phyloP scores from a whole-genome alignment of 2,888 invertebrate genomes.

The Copidosoma aretas region DNA sequence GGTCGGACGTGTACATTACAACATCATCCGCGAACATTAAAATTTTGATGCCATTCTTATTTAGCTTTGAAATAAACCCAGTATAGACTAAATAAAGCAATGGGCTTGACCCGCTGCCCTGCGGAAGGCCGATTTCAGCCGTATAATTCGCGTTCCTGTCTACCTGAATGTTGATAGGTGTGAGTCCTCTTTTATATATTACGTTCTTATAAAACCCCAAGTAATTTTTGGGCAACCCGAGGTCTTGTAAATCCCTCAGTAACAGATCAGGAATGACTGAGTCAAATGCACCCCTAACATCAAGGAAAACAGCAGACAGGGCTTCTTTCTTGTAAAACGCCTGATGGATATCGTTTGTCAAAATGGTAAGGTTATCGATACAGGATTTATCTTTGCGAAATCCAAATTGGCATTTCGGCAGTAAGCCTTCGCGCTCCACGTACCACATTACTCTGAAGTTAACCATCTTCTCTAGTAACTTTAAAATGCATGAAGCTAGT shows the following conservation, averaged over 20 bases:
- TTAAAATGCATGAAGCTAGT: no score
- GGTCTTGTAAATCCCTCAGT: not conserved
- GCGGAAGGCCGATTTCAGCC: not conserved
- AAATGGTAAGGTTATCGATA: not conserved
- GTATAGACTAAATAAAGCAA: not conserved
- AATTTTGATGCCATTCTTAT: not conserved
- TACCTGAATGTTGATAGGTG: no score
- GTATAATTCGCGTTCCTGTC: not conserved
- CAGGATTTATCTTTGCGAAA: no score
- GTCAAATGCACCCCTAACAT: not conserved
- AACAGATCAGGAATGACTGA: not conserved
- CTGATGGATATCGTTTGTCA: not conserved
- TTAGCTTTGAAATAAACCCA: not conserved
- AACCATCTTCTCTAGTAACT: no score
- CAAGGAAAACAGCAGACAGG: not conserved
- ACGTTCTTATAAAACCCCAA: not conserved
- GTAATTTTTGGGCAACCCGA: not conserved
- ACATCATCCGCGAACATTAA: constrained; percentile 1
- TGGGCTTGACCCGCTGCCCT: not conserved
- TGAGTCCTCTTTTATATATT: not conserved
- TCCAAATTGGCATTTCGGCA: no score
- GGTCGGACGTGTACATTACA: not conserved
- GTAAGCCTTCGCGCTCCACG: no score
- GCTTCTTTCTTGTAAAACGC: not conserved
- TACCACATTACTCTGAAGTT: no score